Evolutionary conservation across 2,888 invertebrate genomes (phyloP), one percentile per base, ranked within the genome.

Genomic region (Agrotis exclamationis): DNA sequence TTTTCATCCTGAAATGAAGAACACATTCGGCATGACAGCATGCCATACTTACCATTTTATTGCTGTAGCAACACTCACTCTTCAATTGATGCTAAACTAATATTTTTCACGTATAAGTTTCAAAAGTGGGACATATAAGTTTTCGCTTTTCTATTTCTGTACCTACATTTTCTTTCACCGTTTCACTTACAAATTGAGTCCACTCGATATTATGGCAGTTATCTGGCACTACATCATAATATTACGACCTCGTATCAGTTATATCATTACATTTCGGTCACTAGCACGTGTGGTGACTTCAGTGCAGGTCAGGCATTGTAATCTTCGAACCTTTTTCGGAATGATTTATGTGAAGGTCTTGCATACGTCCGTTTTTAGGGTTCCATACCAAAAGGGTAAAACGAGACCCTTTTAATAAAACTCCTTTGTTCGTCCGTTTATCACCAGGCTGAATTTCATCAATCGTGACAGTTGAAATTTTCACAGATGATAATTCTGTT

Each of bases 191-290:
- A 33, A 51, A 50, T 78, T 22, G 48, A 77, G 28, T 57, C 33
- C 39, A 59, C 16, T 16, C 44, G 47, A 44, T 47, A 63, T 74
- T 58, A 74, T 74, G 58, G 28, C 45, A 20, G 44, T 58, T 74
- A 64, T 74, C 44, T 58, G 33, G 33, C 33, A 51, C 74, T 51
- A 22, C 74, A 79, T 79, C 33, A 73, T 58, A 77, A 79, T 44
- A 58, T 57, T 63, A 20, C 73, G 75, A 78, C 72, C 60, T 74
- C 76, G 76, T 57, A 69, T 47, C 33, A 20, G 58, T 75, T 75
- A 75, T 79, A 58, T 79, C 79, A 75, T 54, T 20, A 16, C 20
- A 73, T 75, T 58, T 75, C 63, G 79, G 75, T 75, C 64, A 75
- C 79, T 63, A 63, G 58, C 57, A 63, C 74, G 44, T 71, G 72